Conservation (phyloP, 2,113 vertebrate species). For the Laterallus jamaicensis region DNA sequence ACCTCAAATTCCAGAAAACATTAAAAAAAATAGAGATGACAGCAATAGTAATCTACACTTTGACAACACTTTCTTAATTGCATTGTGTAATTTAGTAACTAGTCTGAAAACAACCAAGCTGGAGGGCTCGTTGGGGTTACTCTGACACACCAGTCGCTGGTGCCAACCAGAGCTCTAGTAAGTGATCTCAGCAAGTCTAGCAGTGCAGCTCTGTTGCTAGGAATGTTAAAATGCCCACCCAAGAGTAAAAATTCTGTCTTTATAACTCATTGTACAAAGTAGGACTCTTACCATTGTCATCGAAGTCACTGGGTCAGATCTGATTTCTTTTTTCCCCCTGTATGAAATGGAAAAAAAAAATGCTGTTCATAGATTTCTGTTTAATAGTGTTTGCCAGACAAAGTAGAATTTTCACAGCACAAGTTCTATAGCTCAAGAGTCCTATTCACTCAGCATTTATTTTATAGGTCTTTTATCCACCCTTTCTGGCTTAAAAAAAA, state of each 20-base stretch:
- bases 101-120: not conserved
- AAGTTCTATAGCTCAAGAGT: conserved; percentile 73
- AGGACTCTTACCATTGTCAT: conserved; percentile 58
- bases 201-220: not conserved
- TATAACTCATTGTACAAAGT: conserved; percentile 37
- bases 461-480: conserved; percentile 70
- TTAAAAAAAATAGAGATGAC: not conserved
- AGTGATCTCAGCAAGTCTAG: not conserved
- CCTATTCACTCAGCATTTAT: conserved; percentile 77
- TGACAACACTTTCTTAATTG: not conserved
- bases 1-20: not conserved
- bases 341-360: conserved; percentile 66
- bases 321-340: conserved; percentile 53
- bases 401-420: conserved; percentile 75
- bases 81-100: not conserved
- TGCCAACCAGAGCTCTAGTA: not conserved
- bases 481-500: conserved; percentile 46
- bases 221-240: conserved; percentile 39
- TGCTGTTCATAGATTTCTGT: conserved; percentile 71
- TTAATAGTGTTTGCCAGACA: conserved; percentile 77
- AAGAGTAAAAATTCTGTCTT: conserved; percentile 44
- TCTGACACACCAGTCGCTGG: not conserved
- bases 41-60: not conserved
- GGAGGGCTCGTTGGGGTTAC: not conserved
- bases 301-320: conserved; percentile 61